Conservation (phyloP, 2,113 vertebrate genomes). For the Scomber japonicus region DNA sequence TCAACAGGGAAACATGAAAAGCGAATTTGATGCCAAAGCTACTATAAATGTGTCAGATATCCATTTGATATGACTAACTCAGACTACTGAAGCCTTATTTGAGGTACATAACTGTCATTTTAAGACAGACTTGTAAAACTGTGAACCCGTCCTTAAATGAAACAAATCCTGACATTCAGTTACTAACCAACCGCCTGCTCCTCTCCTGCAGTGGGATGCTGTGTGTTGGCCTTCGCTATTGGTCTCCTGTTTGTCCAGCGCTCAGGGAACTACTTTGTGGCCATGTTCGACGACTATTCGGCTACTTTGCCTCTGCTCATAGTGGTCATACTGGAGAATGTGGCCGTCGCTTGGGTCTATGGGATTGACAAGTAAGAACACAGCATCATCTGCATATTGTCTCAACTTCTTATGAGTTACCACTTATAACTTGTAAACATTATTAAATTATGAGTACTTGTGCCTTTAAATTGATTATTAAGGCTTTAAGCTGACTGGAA, state of each 20-base stretch:
- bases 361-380: conserved; percentile 93
- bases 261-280: conserved; percentile 98
- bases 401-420: background rate
- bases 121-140: too few species aligned
- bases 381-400: background rate
- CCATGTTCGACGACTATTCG: conserved; percentile 99
- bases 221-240: conserved; percentile 91
- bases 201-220: conserved; percentile 90
- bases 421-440: background rate
- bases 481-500: background rate
- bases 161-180: too few species aligned
- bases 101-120: too few species aligned
- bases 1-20: too few species aligned
- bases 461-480: background rate
- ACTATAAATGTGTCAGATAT: too few species aligned
- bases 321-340: conserved; percentile 94
- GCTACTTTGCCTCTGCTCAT: conserved; percentile 95
- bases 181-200: background rate
- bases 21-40: too few species aligned
- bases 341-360: conserved; percentile 93
- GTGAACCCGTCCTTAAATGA: too few species aligned
- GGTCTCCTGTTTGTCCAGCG: conserved; percentile 96
- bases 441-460: too few species aligned
- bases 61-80: too few species aligned
- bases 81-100: too few species aligned